Conservation (phyloP, 1,140 invertebrate genomes). For the Campoletis sonorensis region DNA sequence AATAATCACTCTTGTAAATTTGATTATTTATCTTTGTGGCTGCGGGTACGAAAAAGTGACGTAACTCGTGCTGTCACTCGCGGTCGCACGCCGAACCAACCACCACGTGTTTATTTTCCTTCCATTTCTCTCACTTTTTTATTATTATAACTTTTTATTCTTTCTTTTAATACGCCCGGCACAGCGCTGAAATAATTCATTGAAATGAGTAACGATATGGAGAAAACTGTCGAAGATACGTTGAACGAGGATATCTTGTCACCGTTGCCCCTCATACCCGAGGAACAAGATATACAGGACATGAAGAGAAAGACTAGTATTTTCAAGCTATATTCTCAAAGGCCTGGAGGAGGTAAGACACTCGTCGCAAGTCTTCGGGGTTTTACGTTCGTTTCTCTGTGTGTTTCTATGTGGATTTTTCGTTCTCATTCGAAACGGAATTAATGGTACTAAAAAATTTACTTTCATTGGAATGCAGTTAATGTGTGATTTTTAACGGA, state of each 20-base stretch:
- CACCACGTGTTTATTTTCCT: too few species aligned
- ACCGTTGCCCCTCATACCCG: conserved; percentile 30
- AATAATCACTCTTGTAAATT: too few species aligned
- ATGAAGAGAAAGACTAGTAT: conserved; percentile 62
- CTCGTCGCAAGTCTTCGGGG: not conserved
- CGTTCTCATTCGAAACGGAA: not conserved
- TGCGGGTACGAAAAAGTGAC: too few species aligned
- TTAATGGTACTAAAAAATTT: not conserved
- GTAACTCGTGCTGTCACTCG: too few species aligned
- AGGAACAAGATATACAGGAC: conserved; percentile 49
- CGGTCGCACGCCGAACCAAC: too few species aligned
- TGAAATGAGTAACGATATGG: conserved; percentile 13
- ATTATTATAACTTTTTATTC: not conserved
- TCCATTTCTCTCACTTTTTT: too few species aligned
- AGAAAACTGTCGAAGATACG: conserved; percentile 40
- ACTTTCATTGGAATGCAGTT: too few species aligned
- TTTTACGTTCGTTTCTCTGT: conserved; percentile 10
- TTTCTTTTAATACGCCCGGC: not conserved
- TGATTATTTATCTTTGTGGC: too few species aligned
- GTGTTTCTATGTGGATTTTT: too few species aligned
- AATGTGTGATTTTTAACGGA: too few species aligned
- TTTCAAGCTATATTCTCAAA: conserved; percentile 62
- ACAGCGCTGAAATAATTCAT: not conserved
- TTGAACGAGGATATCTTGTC: conserved; percentile 42
- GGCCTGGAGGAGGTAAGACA: conserved; percentile 61